phyloP scores from a whole-genome alignment of 2,113 vertebrate species.

The Paratilapia polleni region DNA sequence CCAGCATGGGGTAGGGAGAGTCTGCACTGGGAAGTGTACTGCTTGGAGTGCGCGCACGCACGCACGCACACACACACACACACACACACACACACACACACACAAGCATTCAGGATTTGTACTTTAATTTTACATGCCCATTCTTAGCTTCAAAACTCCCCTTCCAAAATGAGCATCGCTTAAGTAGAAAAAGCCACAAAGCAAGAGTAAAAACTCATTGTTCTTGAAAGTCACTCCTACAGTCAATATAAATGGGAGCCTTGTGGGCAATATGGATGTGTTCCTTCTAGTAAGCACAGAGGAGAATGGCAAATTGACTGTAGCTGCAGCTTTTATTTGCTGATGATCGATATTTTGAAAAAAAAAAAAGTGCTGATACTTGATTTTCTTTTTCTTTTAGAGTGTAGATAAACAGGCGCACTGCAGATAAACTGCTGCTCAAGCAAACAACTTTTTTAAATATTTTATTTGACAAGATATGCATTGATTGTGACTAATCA shows the following conservation, averaged over 20 bases:
- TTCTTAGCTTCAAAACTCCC: background rate
- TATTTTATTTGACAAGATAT: constrained; percentile 3
- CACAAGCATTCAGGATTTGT: background rate
- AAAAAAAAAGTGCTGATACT: constrained; percentile 61
- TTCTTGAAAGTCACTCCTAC: constrained; percentile 6
- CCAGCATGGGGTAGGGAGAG: constrained; percentile 89
- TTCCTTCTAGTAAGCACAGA: constrained; percentile 30
- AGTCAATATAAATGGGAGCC: constrained; percentile 38
- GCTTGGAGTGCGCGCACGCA: too few species aligned
- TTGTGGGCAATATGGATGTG: constrained; percentile 43
- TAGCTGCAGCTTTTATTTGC: constrained; percentile 61
- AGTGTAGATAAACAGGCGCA: constrained; percentile 27
- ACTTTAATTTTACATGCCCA: background rate
- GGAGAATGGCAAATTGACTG: constrained; percentile 49
- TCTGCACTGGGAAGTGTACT: constrained; percentile 86
- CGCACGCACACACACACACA: too few species aligned
- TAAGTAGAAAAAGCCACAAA: constrained; percentile 10
- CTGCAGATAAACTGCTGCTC: constrained; percentile 27
- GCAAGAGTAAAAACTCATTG: background rate
- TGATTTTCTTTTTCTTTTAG: constrained; percentile 37
- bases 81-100: constrained; percentile 9
- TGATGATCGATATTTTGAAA: constrained; percentile 60
- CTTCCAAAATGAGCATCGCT: background rate
- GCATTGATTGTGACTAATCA: background rate
- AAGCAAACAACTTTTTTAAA: constrained; percentile 6